A percentile compares a stretch with the other conserved stretches of the same genome.
These are phyloP conservation scores for Apotomis turbidana DNA, from an alignment of 2,888 invertebrate species.

Conservation along the genomic window DNA sequence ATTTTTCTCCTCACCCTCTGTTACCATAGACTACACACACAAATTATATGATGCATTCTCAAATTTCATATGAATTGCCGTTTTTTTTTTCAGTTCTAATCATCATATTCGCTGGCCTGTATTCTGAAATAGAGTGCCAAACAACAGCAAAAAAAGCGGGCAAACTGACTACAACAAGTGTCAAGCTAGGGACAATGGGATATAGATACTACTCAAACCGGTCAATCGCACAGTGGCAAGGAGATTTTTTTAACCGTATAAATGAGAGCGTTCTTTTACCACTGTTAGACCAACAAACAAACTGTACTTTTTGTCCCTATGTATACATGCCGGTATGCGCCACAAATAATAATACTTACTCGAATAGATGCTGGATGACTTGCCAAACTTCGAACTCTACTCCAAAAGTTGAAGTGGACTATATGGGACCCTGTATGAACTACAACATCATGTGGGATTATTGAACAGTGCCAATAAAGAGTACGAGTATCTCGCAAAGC, in stretches of 20 bases:
- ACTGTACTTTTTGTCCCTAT: not conserved
- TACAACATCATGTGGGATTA: not conserved
- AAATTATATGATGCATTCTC: too few species aligned
- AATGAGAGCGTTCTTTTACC: not conserved
- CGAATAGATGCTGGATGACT: slow-evolving; percentile 7
- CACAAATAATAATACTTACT: not conserved
- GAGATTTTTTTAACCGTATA: not conserved
- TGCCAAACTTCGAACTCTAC: not conserved
- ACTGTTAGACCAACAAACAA: not conserved
- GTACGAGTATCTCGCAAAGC: too few species aligned
- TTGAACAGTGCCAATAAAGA: not conserved
- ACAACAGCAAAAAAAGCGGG: not conserved
- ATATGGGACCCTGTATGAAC: not conserved
- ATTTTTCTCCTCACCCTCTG: too few species aligned
- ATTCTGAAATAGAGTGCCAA: not conserved
- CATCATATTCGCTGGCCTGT: not conserved
- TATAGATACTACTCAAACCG: not conserved
- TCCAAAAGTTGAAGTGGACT: not conserved
- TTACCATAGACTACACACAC: too few species aligned
- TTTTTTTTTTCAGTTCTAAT: not conserved
- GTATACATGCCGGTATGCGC: slow-evolving; percentile 9
- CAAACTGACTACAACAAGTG: not conserved
- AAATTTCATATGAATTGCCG: too few species aligned
- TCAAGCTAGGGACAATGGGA: not conserved
- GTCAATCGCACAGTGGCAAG: not conserved